Base-by-base conservation (phyloP, 1,140 invertebrate species). In the Hycleus phaleratus region DNA sequence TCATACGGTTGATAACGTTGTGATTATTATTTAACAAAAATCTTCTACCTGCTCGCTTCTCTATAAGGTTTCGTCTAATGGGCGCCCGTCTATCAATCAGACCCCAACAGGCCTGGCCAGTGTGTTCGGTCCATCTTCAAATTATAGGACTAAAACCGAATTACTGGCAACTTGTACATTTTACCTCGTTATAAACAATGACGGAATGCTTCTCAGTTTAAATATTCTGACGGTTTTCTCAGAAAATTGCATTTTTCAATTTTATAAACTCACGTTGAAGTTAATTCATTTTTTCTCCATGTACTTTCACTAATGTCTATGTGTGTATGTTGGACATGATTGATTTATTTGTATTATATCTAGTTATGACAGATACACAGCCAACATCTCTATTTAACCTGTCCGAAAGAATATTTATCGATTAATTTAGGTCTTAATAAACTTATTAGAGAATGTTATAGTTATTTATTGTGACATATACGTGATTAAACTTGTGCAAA, bases 361-460 rank as follows among this genome's bases (percentile, higher is more conserved):
- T 53, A 53, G 51, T 45, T 53, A 53, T 53, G 51, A 53, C 49
- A 52, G 49, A 42, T 52, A 53, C 51, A 53, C 43, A 45, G 7
- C 1, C 18, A 45, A 53, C 51, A 18, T 53, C 42, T 53, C 42
- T 53, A 53, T 53, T 46, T 53, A 53, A 12, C 40, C 43, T 53
- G 42, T 53, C 51, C 49, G 49, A 52, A 52, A 18, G 51, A 25
- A 46, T 53, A 53, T 53, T 53, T 53, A 53, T 53, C 26, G 51
- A 53, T 53, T 53, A 53, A 53, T 53, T 53, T 53, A 18, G 51
- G n/a, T 53, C 46, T 26, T 53, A 53, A 53, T 53, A 52, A 39
- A 43, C 49, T 52, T 38, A 52, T 45, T 46, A 53, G 44, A 53
- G 18, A 52, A 52, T 52, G 26, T 52, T 43, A 32, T n/a, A 43